Evolutionary conservation across 2,888 invertebrate species (phyloP).

Genomic region (Calameuta pallipes): DNA sequence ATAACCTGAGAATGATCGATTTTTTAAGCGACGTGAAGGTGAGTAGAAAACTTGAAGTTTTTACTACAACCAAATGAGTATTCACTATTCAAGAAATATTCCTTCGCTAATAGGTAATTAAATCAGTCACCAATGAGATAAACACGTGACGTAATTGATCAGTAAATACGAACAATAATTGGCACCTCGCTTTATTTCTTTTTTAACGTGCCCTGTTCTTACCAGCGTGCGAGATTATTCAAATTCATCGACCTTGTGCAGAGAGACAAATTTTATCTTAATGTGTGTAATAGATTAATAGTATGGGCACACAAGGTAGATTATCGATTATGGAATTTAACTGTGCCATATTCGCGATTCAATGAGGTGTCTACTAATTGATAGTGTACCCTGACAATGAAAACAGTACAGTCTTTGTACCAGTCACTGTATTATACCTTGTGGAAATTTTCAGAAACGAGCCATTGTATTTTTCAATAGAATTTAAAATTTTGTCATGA

Average conservation of each 20-base stretch:
- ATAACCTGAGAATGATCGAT: background rate
- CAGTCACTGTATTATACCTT: background rate
- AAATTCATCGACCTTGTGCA: background rate
- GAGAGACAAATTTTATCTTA: background rate
- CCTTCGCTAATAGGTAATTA: slow-evolving; percentile 28
- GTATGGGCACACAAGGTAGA: background rate
- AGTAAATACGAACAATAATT: background rate
- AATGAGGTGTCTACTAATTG: background rate
- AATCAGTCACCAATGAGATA: slow-evolving; percentile 22
- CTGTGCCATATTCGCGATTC: background rate
- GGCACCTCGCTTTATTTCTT: background rate
- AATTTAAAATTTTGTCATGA: background rate
- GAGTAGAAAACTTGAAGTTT: background rate
- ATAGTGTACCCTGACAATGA: background rate
- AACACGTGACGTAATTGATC: slow-evolving; percentile 29
- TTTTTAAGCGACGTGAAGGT: background rate
- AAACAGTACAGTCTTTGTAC: background rate
- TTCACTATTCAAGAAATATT: background rate
- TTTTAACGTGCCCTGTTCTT: background rate
- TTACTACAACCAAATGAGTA: background rate
- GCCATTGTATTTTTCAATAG: background rate
- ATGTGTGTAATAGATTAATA: background rate
- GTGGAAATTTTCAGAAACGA: background rate
- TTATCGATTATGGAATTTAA: background rate
- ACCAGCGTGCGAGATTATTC: background rate